Percentiles rank a stretch among this genome's conserved stretches.
These are phyloP conservation scores for Xiphydria camelus DNA, from an alignment of 2,888 invertebrate species.

Conservation along the genomic window DNA sequence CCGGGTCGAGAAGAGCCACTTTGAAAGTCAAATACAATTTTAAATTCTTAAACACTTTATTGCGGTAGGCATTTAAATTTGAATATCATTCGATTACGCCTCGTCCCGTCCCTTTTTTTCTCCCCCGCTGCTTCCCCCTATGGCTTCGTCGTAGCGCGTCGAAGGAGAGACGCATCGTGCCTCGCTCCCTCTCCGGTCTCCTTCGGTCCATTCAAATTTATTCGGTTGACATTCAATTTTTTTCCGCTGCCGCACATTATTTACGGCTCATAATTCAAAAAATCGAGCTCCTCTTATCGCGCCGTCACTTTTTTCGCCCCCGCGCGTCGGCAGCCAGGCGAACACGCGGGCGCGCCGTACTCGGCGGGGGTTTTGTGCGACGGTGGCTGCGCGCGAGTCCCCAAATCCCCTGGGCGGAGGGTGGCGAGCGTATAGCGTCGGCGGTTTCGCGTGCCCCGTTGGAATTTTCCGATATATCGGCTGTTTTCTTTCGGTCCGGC, in stretches of 20 bases:
- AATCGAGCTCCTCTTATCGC: conserved; percentile 15
- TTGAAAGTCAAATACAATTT: conserved; percentile 53
- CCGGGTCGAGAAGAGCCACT: conserved; percentile 17
- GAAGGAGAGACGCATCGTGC: not conserved
- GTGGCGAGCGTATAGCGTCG: no score
- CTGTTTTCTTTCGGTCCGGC: conserved; percentile 13
- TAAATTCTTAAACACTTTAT: conserved; percentile 52
- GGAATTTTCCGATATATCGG: not conserved
- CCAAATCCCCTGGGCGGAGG: no score
- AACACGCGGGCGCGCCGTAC: no score
- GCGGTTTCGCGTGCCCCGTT: not conserved
- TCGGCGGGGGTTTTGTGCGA: no score
- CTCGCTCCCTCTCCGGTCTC: not conserved
- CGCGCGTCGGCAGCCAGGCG: not conserved
- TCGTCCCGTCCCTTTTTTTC: conserved; percentile 1
- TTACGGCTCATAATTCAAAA: conserved; percentile 15
- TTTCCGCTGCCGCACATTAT: conserved; percentile 5
- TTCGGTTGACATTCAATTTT: conserved; percentile 16
- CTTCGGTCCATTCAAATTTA: conserved; percentile 32
- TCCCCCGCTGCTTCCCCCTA: not conserved
- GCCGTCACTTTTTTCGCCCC: not conserved
- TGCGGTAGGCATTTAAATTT: conserved; percentile 50
- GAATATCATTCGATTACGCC: conserved; percentile 52
- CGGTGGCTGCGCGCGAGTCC: no score
- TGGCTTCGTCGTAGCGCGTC: not conserved